A percentile compares a stretch with the other conserved stretches of the same genome.
These are phyloP conservation scores for Drosophila nr. fundita DNA, from an alignment of 2,888 invertebrate genomes.

Conservation along the genomic window DNA sequence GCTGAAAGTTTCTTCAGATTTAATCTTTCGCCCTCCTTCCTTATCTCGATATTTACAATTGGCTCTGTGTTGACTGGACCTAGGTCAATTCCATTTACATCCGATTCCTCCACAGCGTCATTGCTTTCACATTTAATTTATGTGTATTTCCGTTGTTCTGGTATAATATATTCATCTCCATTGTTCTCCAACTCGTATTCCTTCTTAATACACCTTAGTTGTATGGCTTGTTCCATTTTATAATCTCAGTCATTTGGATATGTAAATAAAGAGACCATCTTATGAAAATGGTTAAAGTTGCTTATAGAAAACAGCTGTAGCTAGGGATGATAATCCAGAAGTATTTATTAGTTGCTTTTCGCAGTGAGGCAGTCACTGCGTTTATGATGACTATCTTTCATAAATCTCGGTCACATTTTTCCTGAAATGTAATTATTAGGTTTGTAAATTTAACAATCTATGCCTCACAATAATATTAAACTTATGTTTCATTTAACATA, in stretches of 20 bases:
- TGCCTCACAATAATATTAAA: background rate
- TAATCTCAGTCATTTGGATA: background rate
- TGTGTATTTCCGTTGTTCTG: background rate
- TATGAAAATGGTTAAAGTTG: background rate
- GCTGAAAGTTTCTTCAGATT: background rate
- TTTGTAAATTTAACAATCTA: background rate
- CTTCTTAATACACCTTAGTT: constrained; percentile 7
- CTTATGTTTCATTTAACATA: background rate
- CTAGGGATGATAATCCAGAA: background rate
- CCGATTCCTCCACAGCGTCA: background rate
- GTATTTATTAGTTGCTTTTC: background rate
- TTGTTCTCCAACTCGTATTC: constrained; percentile 1
- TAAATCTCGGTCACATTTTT: background rate
- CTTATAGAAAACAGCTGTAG: background rate
- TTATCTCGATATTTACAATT: background rate
- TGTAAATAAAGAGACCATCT: background rate
- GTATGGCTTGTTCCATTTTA: constrained; percentile 1
- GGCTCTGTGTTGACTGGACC: constrained; percentile 22
- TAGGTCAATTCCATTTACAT: constrained; percentile 24
- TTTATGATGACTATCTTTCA: background rate
- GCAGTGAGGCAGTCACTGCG: background rate
- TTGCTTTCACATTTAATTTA: background rate
- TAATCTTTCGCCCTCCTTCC: background rate
- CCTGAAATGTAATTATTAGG: background rate
- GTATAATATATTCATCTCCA: background rate